Evolutionary conservation across 1,140 invertebrate species (phyloP), one percentile per base, ranked within the genome.

Genomic region (Helicorthomorpha holstii): DNA sequence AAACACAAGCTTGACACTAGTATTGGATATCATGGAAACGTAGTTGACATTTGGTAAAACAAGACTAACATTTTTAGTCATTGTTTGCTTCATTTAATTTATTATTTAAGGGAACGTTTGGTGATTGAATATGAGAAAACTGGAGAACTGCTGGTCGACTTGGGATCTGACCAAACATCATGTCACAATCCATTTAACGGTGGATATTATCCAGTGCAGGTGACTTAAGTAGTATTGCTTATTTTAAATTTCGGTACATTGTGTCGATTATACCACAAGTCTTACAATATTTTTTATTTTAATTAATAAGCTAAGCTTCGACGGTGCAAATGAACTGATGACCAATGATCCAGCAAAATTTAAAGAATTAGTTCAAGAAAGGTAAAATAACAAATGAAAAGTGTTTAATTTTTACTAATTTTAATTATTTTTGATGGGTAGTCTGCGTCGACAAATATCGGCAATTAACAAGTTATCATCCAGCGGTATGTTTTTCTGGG

Each of bases 131-230:
- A 69, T 56, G 66, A 76, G 43, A 61, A 57, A 10, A 76, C 69
- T 7, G 72, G 74, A 23, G 76, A 82, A 43, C 55, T 73, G 2
- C 58, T 81, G 3, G 76, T 73, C 2, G 79, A 81, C 29, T 59
- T 82, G 3, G 80, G 77, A 2, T 79, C 77, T 7, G 80, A 82
- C 63, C 79, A 82, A 62, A 82, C 80, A 3, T 81, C 79, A 3
- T 77, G 74, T 54, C 79, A 82, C 60, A 78, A 78, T 60, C 76
- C 77, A 3, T 81, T 71, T 59, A 70, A 69, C 45, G 80, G 80
- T 1, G 80, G 80, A 2, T 82, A 82, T 62, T 81, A 75, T 58
- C 79, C 79, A 2, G 74, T 72, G 23, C 72, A 75, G 55, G 65
- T 78, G n/a, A n/a, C n/a, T n/a, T n/a, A n/a, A 46, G 56, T 44